Evolutionary conservation across 2,113 vertebrate species (phyloP), one percentile per base, ranked within the genome.

Genomic region (Nannobrachium achirus): DNA sequence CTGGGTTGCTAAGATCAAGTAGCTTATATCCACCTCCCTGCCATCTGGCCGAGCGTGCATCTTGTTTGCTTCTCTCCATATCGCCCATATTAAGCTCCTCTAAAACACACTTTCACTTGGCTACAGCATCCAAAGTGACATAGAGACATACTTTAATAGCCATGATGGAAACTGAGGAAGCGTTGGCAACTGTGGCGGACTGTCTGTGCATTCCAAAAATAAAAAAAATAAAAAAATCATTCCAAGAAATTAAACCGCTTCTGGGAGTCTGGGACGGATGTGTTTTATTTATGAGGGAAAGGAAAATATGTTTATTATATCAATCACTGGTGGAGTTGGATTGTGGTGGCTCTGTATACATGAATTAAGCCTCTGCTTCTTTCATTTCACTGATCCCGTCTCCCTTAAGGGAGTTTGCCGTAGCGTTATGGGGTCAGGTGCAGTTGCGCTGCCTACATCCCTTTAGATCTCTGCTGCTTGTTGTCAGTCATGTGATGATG

Each of bases 241-340:
- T 74, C 15, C 39, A 66, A 10, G 25, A 68, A 53, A 42, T 59
- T 10, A 65, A 18, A 42, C 56, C 67, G 25, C 18, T 15, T 66
- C 42, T 13, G 14, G 53, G 10, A 42, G 50, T 33, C 56, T 74
- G 52, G n/a, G 53, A n/a, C 8, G 8, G 53, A 8, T 61, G 33
- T 57, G 45, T 72, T 62, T 66, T 19, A 77, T 60, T 71, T 38
- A 75, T 66, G 64, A 52, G 44, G 46, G 14, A n/a, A 69, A 33
- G 66, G 69, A n/a, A 10, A 75, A 72, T 53, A 60, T 75, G 38
- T 52, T 74, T 33, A 42, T 45, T 63, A 66, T 71, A 66, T 71
- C 39, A 70, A 51, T 69, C 57, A 51, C 10, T 40, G 10, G n/a
- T 44, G 53, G 39, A 49, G 38, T 10, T 13, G n/a, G 39, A 65